Conservation (phyloP, 2,888 invertebrate genomes). For the Archaeoteleia sp. region DNA sequence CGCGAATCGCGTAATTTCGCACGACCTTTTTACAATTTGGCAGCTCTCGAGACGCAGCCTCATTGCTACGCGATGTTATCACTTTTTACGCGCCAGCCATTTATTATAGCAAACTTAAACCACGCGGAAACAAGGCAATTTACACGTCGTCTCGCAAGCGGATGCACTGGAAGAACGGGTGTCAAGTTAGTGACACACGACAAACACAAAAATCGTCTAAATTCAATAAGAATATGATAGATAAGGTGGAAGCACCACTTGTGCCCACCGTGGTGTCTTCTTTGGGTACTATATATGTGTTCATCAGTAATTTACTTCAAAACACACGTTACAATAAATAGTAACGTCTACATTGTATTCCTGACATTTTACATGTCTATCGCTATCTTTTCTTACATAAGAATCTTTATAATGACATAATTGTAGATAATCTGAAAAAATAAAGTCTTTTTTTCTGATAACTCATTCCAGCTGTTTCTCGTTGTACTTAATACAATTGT, state of each 20-base stretch:
- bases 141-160: constrained; percentile 47
- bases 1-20: constrained; percentile 64
- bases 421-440: constrained; percentile 1
- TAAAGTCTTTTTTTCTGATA: constrained; percentile 1
- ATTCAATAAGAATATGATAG: too few relatives aligned
- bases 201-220: too few relatives aligned
- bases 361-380: too few relatives aligned
- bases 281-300: too few relatives aligned
- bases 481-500: constrained; percentile 16
- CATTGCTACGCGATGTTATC: constrained; percentile 20
- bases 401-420: constrained; percentile 4
- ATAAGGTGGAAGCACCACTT: too few relatives aligned
- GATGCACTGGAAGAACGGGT: too few relatives aligned
- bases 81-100: constrained; percentile 24
- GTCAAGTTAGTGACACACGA: too few relatives aligned
- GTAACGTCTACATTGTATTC: too few relatives aligned
- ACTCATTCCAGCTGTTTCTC: constrained; percentile 20
- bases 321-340: too few relatives aligned
- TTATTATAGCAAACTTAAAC: constrained; percentile 13
- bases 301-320: too few relatives aligned
- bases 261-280: too few relatives aligned
- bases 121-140: constrained; percentile 15
- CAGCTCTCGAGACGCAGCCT: constrained; percentile 55
- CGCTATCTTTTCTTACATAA: too few relatives aligned
- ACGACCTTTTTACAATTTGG: constrained; percentile 57